A percentile compares a stretch with the other conserved stretches of the same genome.
phyloP scores from a whole-genome alignment of 2,797 vertebrate genomes.

The Poecilia picta region DNA sequence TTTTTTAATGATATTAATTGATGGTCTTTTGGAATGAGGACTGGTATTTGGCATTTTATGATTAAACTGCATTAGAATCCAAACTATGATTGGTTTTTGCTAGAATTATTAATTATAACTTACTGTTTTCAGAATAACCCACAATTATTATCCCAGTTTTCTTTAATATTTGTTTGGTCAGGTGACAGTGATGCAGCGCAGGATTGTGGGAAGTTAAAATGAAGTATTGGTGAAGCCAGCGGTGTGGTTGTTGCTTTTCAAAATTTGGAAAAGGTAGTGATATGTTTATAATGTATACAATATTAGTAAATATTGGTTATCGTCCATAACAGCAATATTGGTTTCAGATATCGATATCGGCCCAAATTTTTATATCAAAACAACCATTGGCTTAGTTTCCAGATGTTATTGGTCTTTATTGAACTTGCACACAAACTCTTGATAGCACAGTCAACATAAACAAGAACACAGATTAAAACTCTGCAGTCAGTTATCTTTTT shows the following conservation, averaged over 20 bases:
- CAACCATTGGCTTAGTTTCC: background rate
- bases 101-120: background rate
- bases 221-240: too few species aligned
- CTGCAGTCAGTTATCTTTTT: background rate
- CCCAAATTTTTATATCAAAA: too few species aligned
- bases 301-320: too few species aligned
- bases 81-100: background rate
- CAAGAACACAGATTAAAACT: background rate
- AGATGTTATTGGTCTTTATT: background rate
- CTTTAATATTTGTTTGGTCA: too few species aligned
- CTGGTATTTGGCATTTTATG: background rate
- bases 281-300: too few species aligned
- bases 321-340: too few species aligned
- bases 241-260: too few species aligned
- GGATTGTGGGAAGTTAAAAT: too few species aligned
- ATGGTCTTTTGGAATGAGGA: background rate
- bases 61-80: background rate
- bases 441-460: background rate
- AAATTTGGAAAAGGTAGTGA: too few species aligned
- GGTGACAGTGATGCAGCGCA: too few species aligned
- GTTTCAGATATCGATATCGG: too few species aligned
- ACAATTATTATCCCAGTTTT: background rate
- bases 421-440: background rate
- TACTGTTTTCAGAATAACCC: background rate
- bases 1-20: background rate